Evolutionary conservation across 2,113 vertebrate genomes (phyloP), one percentile per base, ranked within the genome.

Genomic region (Colinus virginianus): DNA sequence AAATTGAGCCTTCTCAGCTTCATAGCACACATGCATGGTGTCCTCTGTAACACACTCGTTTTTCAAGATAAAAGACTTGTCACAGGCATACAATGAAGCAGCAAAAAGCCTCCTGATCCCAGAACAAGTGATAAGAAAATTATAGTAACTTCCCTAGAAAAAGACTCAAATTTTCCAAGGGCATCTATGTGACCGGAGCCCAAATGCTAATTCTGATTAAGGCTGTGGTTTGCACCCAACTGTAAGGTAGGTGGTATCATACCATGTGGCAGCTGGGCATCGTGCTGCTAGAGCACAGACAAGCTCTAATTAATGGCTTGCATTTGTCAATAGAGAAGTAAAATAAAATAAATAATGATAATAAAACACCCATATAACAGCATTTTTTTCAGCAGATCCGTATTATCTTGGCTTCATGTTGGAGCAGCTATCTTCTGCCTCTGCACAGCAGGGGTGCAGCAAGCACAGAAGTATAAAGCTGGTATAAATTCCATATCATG

Each of bases 401-500:
- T 59, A 48, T 42, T 74, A n/a, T 62, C 89, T 83, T 22, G 55
- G 46, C 70, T 91, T 66, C 12, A 20, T 78, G 76, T 90, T 79
- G 92, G 82, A 85, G 72, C 88, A 90, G 88, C 76, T 83, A 63
- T 93, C 85, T 91, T 62, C 90, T 96, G 92, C 92, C 76, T 90
- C 80, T 56, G 82, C 88, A 10, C 94, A 93, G 88, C 92, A 91
- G 93, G 95, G 72, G 72, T 86, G 83, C 90, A 95, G 90, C 92
- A 67, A 96, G 82, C 85, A 91, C 83, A 56, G 90, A 90, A 95
- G 79, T 59, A 93, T 80, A 88, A 96, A 96, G 93, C 93, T 96
- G 92, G 92, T 91, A 94, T 93, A 80, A 94, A 96, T 96, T 96
- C 96, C 88, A 36, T 93, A 91, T 95, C 95, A 61, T 94, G 95